Conservation (phyloP, 2,888 invertebrate species). For the Choristoneura rosaceana region DNA sequence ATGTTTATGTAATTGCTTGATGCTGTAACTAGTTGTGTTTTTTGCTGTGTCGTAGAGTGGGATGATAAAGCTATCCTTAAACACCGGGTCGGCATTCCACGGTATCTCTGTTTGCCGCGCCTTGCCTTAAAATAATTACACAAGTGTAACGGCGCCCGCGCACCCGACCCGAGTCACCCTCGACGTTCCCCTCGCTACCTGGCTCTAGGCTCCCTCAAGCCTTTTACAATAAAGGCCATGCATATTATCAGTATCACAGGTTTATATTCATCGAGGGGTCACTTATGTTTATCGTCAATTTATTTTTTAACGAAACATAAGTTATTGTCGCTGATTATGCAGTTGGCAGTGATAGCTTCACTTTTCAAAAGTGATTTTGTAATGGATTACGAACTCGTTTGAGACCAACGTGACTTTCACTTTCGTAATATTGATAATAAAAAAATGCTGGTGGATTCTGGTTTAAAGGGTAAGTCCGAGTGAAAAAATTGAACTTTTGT, state of each 20-base stretch:
- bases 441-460: constrained; percentile 8
- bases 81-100: constrained; percentile 72
- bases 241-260: background rate
- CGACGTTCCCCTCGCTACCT: constrained; percentile 59
- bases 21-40: constrained; percentile 1
- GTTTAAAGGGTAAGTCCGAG: background rate
- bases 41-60: constrained; percentile 20
- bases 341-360: constrained; percentile 60
- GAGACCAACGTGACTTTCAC: constrained; percentile 63
- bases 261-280: background rate
- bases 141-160: constrained; percentile 70
- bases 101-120: constrained; percentile 68
- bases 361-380: constrained; percentile 55
- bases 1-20: background rate
- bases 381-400: constrained; percentile 51
- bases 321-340: background rate
- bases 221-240: background rate
- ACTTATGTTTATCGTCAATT: background rate
- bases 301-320: background rate
- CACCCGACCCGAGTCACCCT: constrained; percentile 64
- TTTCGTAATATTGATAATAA: constrained; percentile 52
- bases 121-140: constrained; percentile 82
- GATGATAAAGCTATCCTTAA: constrained; percentile 51
- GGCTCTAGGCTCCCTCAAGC: constrained; percentile 45
- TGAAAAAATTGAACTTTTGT: too few relatives aligned